phyloP scores from a whole-genome alignment of 2,888 invertebrate genomes.

The Atrina japonica region DNA sequence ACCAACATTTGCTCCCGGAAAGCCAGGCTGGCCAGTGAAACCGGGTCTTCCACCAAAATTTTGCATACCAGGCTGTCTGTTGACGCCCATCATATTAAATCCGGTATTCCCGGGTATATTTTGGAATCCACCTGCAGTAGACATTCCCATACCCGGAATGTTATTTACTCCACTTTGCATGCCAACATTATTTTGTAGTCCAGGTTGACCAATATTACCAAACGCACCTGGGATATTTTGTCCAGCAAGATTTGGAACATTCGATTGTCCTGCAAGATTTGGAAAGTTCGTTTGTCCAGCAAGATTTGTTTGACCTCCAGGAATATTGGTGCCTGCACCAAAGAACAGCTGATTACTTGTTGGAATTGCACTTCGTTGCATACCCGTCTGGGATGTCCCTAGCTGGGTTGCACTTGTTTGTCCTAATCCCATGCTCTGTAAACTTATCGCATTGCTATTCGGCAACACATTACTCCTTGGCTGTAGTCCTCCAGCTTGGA shows the following conservation, averaged over 20 bases:
- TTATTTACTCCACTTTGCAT: slow-evolving; percentile 5
- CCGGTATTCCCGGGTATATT: slow-evolving; percentile 11
- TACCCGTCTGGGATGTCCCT: no score
- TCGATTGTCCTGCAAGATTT: no score
- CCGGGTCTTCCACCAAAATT: slow-evolving; percentile 8
- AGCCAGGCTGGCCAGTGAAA: slow-evolving; percentile 16
- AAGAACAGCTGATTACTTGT: background rate
- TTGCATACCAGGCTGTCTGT: background rate
- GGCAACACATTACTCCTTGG: no score
- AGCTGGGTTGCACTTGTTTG: no score
- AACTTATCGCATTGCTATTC: no score
- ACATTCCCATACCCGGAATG: no score
- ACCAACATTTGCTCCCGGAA: background rate
- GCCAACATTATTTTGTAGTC: background rate
- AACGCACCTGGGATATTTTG: no score
- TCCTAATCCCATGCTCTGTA: no score
- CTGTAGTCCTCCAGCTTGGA: no score
- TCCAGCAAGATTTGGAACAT: no score
- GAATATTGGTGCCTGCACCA: background rate
- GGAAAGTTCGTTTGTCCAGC: background rate
- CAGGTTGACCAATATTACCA: background rate
- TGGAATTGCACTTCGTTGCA: no score
- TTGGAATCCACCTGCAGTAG: slow-evolving; percentile 5
- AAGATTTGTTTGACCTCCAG: background rate
- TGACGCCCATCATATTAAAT: background rate